phyloP scores from a whole-genome alignment of 1,140 invertebrate species.

The Periplaneta americana region DNA sequence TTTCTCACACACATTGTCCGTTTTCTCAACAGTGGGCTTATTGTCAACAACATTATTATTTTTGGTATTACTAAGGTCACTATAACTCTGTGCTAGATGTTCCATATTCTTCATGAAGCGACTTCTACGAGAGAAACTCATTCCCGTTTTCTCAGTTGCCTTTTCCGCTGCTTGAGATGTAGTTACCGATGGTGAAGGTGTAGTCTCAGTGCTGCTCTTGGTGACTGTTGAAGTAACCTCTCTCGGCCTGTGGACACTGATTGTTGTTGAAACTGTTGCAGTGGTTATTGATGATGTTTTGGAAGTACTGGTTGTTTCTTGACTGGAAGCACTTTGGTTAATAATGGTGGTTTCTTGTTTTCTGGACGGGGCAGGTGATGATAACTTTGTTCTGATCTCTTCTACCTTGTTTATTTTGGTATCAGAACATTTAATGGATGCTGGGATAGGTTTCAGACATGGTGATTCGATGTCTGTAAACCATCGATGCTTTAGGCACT shows the following conservation, averaged over 20 bases:
- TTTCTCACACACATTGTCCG: not conserved
- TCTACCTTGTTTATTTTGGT: no score
- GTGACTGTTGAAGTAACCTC: not conserved
- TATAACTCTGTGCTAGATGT: not conserved
- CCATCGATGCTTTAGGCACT: conserved; percentile 57
- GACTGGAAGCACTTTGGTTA: no score
- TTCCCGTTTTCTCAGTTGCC: not conserved
- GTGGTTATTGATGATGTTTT: not conserved
- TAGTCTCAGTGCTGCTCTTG: no score
- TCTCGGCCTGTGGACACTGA: not conserved
- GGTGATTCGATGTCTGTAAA: conserved; percentile 36
- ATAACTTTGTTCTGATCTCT: not conserved
- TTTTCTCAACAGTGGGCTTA: not conserved
- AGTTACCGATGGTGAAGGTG: not conserved
- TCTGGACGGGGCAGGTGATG: not conserved
- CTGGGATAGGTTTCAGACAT: conserved; percentile 21
- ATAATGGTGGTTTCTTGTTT: not conserved
- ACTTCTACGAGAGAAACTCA: not conserved
- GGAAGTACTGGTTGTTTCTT: not conserved
- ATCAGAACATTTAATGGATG: not conserved
- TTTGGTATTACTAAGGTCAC: not conserved
- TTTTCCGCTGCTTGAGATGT: not conserved
- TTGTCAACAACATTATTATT: not conserved
- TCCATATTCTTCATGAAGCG: conserved; percentile 8
- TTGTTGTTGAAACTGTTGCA: not conserved